Percentiles rank a stretch among this genome's conserved stretches.
Evolutionary conservation across 2,113 vertebrate species (phyloP).

Genomic region (Lamprologus speciosus): DNA sequence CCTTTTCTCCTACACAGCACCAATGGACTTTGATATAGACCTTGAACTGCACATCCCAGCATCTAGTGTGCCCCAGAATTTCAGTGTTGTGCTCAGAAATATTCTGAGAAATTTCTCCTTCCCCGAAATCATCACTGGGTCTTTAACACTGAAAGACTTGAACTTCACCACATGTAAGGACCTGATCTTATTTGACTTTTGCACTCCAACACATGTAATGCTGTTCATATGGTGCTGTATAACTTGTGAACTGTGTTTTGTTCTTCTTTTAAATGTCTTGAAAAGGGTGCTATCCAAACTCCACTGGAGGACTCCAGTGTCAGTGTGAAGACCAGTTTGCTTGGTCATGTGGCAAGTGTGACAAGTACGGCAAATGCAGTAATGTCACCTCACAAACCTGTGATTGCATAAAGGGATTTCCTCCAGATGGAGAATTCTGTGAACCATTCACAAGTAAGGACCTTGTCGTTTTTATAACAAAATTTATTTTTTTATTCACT

Average conservation of each 20-base stretch:
- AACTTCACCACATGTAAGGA: slow-evolving; percentile 2
- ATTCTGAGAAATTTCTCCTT: not conserved
- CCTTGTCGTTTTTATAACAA: not conserved
- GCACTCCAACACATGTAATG: not conserved
- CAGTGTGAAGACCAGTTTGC: not conserved
- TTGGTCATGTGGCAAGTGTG: slow-evolving; percentile 8
- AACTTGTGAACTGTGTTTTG: not conserved
- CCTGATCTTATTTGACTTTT: not conserved
- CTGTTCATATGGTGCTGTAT: not conserved
- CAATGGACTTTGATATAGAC: not conserved
- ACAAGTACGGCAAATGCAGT: not conserved
- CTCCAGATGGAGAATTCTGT: not conserved
- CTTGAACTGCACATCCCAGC: not conserved
- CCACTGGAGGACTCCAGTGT: not conserved
- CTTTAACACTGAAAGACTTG: not conserved
- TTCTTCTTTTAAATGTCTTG: not conserved
- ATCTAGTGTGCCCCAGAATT: not conserved
- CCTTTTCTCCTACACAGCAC: not conserved
- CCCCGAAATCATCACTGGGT: not conserved
- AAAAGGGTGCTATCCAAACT: not conserved
- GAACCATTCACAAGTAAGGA: not conserved
- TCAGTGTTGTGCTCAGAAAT: not conserved
- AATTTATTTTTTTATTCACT: not conserved
- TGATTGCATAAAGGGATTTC: not conserved
- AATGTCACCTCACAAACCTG: not conserved